Conservation (phyloP, 2,888 invertebrate species). For the Neuroscelio doddi region DNA sequence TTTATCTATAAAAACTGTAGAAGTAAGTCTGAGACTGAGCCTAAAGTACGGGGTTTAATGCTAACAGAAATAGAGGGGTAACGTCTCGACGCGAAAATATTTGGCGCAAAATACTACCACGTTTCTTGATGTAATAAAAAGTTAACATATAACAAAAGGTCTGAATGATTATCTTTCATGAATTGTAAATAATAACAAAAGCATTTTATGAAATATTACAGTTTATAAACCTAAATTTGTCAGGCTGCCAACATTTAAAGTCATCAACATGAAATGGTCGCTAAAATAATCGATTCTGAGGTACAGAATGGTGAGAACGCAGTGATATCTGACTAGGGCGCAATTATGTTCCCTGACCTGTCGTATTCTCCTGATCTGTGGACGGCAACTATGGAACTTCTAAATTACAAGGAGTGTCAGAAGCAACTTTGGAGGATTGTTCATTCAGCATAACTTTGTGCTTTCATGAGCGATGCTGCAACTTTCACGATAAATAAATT, state of each 20-base stretch:
- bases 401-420: constrained; percentile 44
- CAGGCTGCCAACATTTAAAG: constrained; percentile 26
- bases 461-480: constrained; percentile 27
- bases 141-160: too few relatives aligned
- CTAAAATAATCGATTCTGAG: constrained; percentile 26
- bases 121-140: too few relatives aligned
- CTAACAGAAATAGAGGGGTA: too few relatives aligned
- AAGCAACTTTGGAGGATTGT: constrained; percentile 41
- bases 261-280: constrained; percentile 32
- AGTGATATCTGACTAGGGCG: constrained; percentile 35
- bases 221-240: too few relatives aligned
- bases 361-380: constrained; percentile 45
- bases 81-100: too few relatives aligned
- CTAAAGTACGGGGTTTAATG: too few relatives aligned
- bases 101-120: too few relatives aligned
- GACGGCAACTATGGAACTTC: constrained; percentile 43
- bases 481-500: constrained; percentile 40
- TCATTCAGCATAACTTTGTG: constrained; percentile 36
- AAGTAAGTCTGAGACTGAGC: too few relatives aligned
- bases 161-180: too few relatives aligned
- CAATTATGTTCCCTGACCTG: constrained; percentile 44
- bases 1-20: too few relatives aligned
- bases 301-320: constrained; percentile 8
- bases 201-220: too few relatives aligned
- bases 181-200: too few relatives aligned